These are phyloP conservation scores for Sander vitreus DNA, from an alignment of 2,113 vertebrate genomes.

Conservation along the genomic window DNA sequence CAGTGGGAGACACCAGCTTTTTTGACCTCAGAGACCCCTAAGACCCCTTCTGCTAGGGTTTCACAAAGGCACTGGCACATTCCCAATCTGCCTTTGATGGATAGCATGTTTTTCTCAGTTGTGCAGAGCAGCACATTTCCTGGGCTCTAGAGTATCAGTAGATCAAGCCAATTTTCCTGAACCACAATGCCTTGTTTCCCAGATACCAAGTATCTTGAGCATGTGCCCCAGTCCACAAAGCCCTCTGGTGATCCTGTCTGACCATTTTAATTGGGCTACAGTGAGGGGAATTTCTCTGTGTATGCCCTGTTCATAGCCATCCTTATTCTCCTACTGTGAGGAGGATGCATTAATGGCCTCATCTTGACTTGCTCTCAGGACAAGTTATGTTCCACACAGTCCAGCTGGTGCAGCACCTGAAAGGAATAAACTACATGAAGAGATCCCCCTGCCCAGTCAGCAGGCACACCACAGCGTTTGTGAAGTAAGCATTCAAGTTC, in stretches of 20 bases:
- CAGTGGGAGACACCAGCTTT: slow-evolving; percentile 27
- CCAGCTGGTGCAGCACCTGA: slow-evolving; percentile 30
- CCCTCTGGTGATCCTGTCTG: slow-evolving; percentile 58
- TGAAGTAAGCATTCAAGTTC: not conserved
- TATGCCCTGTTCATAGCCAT: slow-evolving; percentile 11
- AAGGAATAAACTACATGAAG: slow-evolving; percentile 13
- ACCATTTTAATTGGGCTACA: slow-evolving; percentile 75
- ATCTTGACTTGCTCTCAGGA: slow-evolving; percentile 25
- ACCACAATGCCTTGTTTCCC: slow-evolving; percentile 48
- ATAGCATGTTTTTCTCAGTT: slow-evolving; percentile 48
- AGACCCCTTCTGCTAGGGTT: slow-evolving; percentile 32
- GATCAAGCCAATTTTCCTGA: slow-evolving; percentile 50
- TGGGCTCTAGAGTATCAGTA: slow-evolving; percentile 27
- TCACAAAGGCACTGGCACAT: slow-evolving; percentile 31
- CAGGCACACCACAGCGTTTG: not conserved
- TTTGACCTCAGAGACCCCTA: slow-evolving; percentile 36
- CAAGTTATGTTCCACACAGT: slow-evolving; percentile 1
- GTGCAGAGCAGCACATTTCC: slow-evolving; percentile 54
- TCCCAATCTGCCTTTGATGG: slow-evolving; percentile 57
- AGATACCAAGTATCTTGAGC: slow-evolving; percentile 32
- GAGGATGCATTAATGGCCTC: slow-evolving; percentile 37
- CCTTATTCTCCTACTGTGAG: slow-evolving; percentile 21
- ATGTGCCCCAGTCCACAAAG: slow-evolving; percentile 42
- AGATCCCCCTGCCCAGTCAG: not conserved
- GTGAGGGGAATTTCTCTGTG: slow-evolving; percentile 48